Percentiles rank a stretch among this genome's conserved stretches.
Conservation (phyloP, 2,797 vertebrate genomes). For the Hapalemur alaotrensis region DNA sequence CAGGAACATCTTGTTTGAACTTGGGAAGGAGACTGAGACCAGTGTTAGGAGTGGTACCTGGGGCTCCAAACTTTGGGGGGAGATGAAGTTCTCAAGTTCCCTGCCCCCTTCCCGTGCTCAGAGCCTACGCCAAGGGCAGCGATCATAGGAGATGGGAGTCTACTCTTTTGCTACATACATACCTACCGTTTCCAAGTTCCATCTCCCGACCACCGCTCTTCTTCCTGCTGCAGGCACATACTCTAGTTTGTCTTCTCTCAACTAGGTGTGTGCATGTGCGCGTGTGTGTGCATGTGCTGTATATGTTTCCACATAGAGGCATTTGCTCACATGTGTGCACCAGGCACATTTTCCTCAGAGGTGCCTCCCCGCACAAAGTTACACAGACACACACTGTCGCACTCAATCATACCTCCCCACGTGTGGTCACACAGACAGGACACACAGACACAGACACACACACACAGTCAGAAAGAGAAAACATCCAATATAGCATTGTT, state of each 20-base stretch:
- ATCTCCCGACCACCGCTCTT: background rate
- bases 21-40: conserved; percentile 32
- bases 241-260: conserved; percentile 59
- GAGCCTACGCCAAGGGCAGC: background rate
- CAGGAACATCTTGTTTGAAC: conserved; percentile 42
- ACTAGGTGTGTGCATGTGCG: background rate
- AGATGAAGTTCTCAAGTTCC: conserved; percentile 35
- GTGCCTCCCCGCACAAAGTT: conserved; percentile 41
- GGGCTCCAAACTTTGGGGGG: background rate
- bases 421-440: conserved; percentile 48
- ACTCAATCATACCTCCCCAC: conserved; percentile 33
- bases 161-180: conserved; percentile 33
- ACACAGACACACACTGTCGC: conserved; percentile 34
- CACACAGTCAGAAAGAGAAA: conserved; percentile 62
- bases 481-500: conserved; percentile 74
- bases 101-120: conserved; percentile 1
- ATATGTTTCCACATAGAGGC: conserved; percentile 34
- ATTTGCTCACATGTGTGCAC: conserved; percentile 59
- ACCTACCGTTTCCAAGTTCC: conserved; percentile 40
- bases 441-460: background rate
- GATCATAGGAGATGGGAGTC: background rate
- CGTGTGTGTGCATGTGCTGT: background rate
- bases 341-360: conserved; percentile 41
- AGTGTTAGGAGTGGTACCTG: background rate
- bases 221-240: conserved; percentile 26